Evolutionary conservation across 1,140 invertebrate species (phyloP), one percentile per base, ranked within the genome.

Genomic region (Andrena cerasifolii): DNA sequence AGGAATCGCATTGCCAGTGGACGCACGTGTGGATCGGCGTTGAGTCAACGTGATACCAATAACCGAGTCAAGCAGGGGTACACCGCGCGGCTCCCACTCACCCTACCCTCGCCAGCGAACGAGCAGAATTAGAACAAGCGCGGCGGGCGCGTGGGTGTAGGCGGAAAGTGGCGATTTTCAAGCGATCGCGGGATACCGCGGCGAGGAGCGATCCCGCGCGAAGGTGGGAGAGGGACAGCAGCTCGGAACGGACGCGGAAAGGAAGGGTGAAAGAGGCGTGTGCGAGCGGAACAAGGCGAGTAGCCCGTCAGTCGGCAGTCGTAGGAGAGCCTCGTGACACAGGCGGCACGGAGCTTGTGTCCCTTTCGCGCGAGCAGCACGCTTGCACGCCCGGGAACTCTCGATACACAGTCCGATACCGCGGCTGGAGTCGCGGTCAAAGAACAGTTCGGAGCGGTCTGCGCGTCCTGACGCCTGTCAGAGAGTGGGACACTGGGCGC

Each of bases 401-500:
- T n/a, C n/a, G n/a, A n/a, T n/a, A n/a, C n/a, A n/a, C n/a, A n/a
- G n/a, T n/a, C n/a, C n/a, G n/a, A n/a, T n/a, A n/a, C 10, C 36
- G 36, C 36, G 36, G 36, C 36, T 40, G 36, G 36, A 40, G 36
- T 40, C 36, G 36, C 10, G 10, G 4, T 3, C 36, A 40, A 3
- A 40, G 36, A 10, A 40, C 36, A 40, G 36, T 49, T 45, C 43
- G 51, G 33, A 14, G 21, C 36, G 33, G 31, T 68, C 51, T 7
- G 51, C 24, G 33, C 49, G 10, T 58, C 45, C 56, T 43, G 59
- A 49, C 73, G 49, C 43, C 43, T 80, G 80, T 43, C 58, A 70
- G 40, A 71, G 80, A 83, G 82, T 80, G 78, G 78, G 72, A 82
- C 61, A 77, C 65, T 85, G 83, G n/a, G 83, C 83, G 79, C 82